Evolutionary conservation across 92 coral and sea anemone species (phyloP).

Genomic region (Galaxea fascicularis): DNA sequence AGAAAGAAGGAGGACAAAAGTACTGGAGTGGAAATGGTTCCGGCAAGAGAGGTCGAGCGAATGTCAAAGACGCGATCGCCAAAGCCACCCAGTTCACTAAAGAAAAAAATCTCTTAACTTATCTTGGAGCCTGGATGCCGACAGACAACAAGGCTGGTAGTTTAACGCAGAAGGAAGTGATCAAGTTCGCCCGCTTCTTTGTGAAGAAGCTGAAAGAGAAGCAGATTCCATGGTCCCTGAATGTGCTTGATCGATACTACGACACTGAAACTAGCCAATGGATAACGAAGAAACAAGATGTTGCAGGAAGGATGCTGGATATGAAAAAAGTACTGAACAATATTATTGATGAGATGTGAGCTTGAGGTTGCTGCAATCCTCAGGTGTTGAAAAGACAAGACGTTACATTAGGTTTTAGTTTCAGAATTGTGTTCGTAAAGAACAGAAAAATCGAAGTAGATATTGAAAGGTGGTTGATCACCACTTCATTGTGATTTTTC

Average conservation of each 20-base stretch:
- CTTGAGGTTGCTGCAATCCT: too few relatives aligned
- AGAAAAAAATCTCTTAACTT: conserved; percentile 2
- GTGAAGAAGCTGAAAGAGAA: conserved; percentile 19
- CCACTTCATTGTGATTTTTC: too few relatives aligned
- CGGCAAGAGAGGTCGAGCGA: conserved; percentile 18
- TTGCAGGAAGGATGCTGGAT: conserved; percentile 42
- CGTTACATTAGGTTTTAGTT: too few relatives aligned
- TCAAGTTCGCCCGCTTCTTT: conserved; percentile 65
- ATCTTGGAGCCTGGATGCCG: conserved; percentile 88
- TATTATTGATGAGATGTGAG: conserved; percentile 13
- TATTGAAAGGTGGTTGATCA: too few relatives aligned
- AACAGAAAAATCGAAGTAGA: too few relatives aligned
- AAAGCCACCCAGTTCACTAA: conserved; percentile 46
- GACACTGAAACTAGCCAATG: conserved; percentile 56
- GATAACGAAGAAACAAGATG: conserved; percentile 48
- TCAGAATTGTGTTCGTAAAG: too few relatives aligned
- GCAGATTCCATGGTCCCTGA: conserved; percentile 72
- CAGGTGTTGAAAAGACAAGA: too few relatives aligned
- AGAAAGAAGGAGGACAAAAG: conserved; percentile 44
- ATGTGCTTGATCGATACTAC: conserved; percentile 75
- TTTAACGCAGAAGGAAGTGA: conserved; percentile 54
- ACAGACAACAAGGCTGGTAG: conserved; percentile 39
- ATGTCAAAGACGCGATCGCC: conserved; percentile 43
- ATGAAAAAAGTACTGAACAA: conserved; percentile 65
- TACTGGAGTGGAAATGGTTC: conserved; percentile 67